Evolutionary conservation across 64 coral and sea anemone species (phyloP), one percentile per base, ranked within the genome.

Genomic region (Actinia equina): DNA sequence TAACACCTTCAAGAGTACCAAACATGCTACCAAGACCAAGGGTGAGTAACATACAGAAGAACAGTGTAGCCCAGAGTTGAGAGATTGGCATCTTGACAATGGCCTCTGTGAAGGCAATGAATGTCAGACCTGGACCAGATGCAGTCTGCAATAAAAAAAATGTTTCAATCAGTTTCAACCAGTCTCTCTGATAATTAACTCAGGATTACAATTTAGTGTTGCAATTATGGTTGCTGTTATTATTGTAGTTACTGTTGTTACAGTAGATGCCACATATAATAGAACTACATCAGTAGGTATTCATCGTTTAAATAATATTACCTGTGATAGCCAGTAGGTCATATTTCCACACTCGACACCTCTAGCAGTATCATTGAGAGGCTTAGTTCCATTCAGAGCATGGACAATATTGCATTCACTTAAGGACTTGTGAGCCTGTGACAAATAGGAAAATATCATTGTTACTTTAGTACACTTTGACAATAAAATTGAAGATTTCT

Each of bases 21-120:
- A 98, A 98, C 96, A 98, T 98, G 80, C 90, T 94, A 52, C 96
- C 96, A 13, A 98, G 52, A 11, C 96, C 96, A 80, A 98, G 88
- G 27, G 96, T 98, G 15, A 98, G 71, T 44, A 98, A 91, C 96
- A 98, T 98, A 74, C 84, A 88, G 76, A 98, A 98, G 82, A 98
- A 98, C 71, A 98, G 52, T 60, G 91, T 91, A 42, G 96, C 88
- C 96, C 96, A 98, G 10, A 98, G 71, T 44, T 87, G 96, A 7
- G 96, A 90, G 13, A 89, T 85, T 10, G 96, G 96, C 81, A 98
- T 88, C 53, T 86, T 92, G 0, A 92, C 93, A 8, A 98, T 98
- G 14, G 96, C 96, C 57, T 98, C 96, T 7, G 96, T 98, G 37
- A 98, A 98, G 5, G 96, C 96, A 77, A 98, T 98, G 52, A 98